Evolutionary conservation across 2,888 invertebrate genomes (phyloP), one percentile per base, ranked within the genome.

Genomic region (Mythimna pallens): DNA sequence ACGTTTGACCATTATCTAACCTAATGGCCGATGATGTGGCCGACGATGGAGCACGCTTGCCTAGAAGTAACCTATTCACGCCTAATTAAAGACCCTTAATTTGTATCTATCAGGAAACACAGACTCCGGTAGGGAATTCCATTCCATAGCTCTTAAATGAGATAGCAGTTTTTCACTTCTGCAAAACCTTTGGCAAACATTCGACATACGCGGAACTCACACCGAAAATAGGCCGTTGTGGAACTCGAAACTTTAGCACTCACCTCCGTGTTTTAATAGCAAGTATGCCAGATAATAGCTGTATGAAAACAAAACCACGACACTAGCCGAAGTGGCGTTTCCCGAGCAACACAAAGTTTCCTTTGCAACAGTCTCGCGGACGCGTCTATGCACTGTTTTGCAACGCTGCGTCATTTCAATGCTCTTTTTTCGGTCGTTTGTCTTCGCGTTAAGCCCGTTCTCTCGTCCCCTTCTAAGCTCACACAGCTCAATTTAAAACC

Each of bases 401-500:
- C 86, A 80, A 80, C 78, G 80, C 70, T 82, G 84, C 88, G 88
- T 84, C 87, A 86, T 89, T 85, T 82, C 82, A 85, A 84, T 84
- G 83, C 82, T 86, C 86, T 88, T 91, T 91, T 90, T 90, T 90
- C 79, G 87, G 90, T 89, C 91, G 89, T 91, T 90, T 91, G 88
- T 90, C 90, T 90, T 91, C 85, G 73, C 81, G 84, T 83, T 90
- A 89, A 91, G 89, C 91, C 78, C 78, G 85, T 67, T 64, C 84
- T 80, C 88, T 85, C 85, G 86, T 83, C 85, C 88, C 83, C 72
- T 70, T 72, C 78, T 87, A 89, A 88, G 90, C 90, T 85, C 83
- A 82, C 88, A 86, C 88, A 85, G 91, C 89, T 90, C 90, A 91
- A 90, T 90, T 90, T 90, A 85, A 89, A 89, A 88, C 87, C 85